These are phyloP conservation scores for Oreocharis arfaki DNA, from an alignment of 2,113 vertebrate species.

Conservation along the genomic window DNA sequence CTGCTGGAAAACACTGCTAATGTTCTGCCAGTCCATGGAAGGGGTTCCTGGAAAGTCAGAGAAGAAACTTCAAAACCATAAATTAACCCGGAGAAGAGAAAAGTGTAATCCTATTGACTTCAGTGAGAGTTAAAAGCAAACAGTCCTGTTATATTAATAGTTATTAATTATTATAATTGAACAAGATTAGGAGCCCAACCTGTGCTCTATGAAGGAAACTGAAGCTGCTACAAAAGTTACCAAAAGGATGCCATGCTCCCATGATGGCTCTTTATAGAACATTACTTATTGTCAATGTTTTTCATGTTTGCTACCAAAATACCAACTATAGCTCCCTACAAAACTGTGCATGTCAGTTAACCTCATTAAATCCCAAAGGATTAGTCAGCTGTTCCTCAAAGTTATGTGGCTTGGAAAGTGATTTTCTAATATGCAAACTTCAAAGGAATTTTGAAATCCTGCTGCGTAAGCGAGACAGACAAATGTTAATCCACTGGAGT, in stretches of 20 bases:
- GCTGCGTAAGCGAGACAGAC: slow-evolving; percentile 37
- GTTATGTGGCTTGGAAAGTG: slow-evolving; percentile 52
- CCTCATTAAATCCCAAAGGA: slow-evolving; percentile 63
- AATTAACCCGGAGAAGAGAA: not conserved
- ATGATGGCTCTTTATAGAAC: not conserved
- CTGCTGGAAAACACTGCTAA: not conserved
- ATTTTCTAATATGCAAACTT: slow-evolving; percentile 70
- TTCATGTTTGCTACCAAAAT: slow-evolving; percentile 5
- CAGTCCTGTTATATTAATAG: not conserved
- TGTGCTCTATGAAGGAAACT: not conserved
- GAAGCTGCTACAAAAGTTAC: not conserved
- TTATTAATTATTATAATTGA: not conserved
- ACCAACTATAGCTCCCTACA: not conserved
- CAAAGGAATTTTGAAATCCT: slow-evolving; percentile 69
- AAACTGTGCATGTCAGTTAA: slow-evolving; percentile 28
- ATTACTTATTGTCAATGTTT: not conserved
- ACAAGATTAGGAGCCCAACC: not conserved
- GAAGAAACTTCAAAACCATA: not conserved
- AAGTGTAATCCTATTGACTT: not conserved
- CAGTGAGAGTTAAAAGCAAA: not conserved
- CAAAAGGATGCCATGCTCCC: not conserved
- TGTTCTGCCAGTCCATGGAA: not conserved
- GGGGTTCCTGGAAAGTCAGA: not conserved
- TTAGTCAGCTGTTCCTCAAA: slow-evolving; percentile 55
- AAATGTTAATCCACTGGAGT: slow-evolving; percentile 55